A percentile compares a stretch with the other conserved stretches of the same genome.
phyloP scores from a whole-genome alignment of 2,888 invertebrate genomes.

The Luffia ferchaultella region DNA sequence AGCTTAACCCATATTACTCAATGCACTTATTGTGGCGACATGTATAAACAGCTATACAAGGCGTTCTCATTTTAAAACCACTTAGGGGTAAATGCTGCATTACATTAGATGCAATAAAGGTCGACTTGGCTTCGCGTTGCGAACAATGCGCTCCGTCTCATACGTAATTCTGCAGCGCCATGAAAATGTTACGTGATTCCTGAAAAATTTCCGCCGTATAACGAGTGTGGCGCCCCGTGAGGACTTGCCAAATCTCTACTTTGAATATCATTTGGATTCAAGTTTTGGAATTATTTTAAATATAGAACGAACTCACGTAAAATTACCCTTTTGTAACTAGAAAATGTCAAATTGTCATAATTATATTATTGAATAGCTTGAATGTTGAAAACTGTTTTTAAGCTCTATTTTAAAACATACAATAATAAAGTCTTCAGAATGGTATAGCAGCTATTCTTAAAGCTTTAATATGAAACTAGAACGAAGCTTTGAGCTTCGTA shows the following conservation, averaged over 20 bases:
- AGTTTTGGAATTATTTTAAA: not conserved
- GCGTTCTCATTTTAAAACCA: not conserved
- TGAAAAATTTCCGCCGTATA: conserved; percentile 28
- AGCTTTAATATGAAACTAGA: no score
- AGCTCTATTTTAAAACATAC: no score
- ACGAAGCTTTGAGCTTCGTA: no score
- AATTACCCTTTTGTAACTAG: no score
- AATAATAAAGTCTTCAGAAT: no score
- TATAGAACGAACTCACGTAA: not conserved
- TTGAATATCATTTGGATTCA: not conserved
- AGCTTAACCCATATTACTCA: no score
- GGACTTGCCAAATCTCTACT: not conserved
- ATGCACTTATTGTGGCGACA: not conserved
- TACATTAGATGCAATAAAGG: not conserved
- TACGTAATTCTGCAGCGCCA: conserved; percentile 27
- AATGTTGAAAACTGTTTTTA: not conserved
- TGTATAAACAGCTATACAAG: not conserved
- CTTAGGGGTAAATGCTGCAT: not conserved
- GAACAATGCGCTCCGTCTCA: conserved; percentile 26
- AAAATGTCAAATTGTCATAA: not conserved
- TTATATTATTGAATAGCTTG: not conserved
- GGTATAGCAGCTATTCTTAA: no score
- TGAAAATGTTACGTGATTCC: conserved; percentile 34
- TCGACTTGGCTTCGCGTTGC: not conserved
- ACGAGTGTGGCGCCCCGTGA: conserved; percentile 19